phyloP scores from a whole-genome alignment of 2,797 vertebrate species.

The Poliocrania exsul region DNA sequence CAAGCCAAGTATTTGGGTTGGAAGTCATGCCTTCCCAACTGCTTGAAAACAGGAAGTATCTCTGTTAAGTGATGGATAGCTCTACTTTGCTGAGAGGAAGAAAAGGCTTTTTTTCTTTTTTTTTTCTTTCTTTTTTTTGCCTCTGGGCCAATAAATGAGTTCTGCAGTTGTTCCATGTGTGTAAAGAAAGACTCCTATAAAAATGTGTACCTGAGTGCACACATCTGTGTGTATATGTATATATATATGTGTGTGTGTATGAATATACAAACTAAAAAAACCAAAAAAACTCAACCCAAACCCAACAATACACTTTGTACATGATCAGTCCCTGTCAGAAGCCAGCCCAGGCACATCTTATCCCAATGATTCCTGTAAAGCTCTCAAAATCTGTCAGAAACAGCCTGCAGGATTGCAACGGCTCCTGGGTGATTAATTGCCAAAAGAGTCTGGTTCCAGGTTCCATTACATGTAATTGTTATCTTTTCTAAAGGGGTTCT shows the following conservation, averaged over 20 bases:
- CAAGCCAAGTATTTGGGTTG: conserved; percentile 88
- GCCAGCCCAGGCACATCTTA: conserved; percentile 75
- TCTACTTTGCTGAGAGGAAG: conserved; percentile 82
- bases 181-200: neutral
- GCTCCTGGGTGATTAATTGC: conserved; percentile 74
- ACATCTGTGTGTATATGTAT: neutral
- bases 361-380: conserved; percentile 72
- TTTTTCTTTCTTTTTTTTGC: conserved; percentile 10
- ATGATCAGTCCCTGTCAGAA: conserved; percentile 65
- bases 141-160: conserved; percentile 78
- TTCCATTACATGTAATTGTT: conserved; percentile 73
- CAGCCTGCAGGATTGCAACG: conserved; percentile 74
- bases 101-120: conserved; percentile 49
- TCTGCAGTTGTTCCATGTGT: conserved; percentile 71
- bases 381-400: conserved; percentile 72
- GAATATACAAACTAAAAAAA: neutral
- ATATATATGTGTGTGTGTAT: neutral
- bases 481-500: conserved; percentile 68
- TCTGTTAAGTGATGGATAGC: conserved; percentile 89
- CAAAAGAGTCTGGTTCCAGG: conserved; percentile 67
- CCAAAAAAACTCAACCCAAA: neutral
- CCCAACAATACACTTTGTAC: conserved; percentile 42
- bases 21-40: conserved; percentile 82
- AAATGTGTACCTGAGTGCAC: neutral
- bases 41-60: conserved; percentile 93